Conservation (phyloP, 2,797 vertebrate species). For the Oophaga sylvatica region DNA sequence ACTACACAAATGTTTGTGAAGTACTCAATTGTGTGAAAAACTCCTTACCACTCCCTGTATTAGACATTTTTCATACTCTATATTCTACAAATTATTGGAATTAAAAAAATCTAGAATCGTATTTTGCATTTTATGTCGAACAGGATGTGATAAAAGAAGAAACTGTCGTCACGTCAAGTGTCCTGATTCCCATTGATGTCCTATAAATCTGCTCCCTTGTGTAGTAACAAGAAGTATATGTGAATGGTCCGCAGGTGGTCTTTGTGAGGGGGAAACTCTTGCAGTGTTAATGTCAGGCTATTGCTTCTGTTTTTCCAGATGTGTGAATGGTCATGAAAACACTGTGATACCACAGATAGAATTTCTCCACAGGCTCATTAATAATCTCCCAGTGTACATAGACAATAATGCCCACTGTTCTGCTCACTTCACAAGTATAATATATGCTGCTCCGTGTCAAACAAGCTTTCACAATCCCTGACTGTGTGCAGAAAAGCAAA, state of each 20-base stretch:
- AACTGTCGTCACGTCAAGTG: not conserved
- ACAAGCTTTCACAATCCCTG: conserved; percentile 51
- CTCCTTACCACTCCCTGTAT: not conserved
- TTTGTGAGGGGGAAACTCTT: conserved; percentile 65
- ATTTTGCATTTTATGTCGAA: not conserved
- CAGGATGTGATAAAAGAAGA: not conserved
- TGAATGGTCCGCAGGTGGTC: conserved; percentile 65
- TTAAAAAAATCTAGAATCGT: not conserved
- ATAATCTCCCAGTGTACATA: conserved; percentile 68
- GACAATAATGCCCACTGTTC: conserved; percentile 69
- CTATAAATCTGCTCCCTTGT: not conserved
- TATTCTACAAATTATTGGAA: not conserved
- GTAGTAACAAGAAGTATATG: conserved; percentile 56
- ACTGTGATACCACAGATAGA: conserved; percentile 69
- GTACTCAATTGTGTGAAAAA: not conserved
- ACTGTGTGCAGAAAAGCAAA: conserved; percentile 61
- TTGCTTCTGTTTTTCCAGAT: conserved; percentile 74
- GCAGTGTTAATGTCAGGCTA: conserved; percentile 66
- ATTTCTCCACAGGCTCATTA: conserved; percentile 72
- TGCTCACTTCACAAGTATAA: conserved; percentile 61
- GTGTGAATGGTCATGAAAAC: conserved; percentile 68
- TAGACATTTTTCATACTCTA: not conserved
- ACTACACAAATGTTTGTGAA: not conserved
- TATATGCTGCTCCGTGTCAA: conserved; percentile 65
- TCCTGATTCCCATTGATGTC: not conserved